Conservation (phyloP, 2,113 vertebrate species). For the Herpailurus yagouaroundi region DNA sequence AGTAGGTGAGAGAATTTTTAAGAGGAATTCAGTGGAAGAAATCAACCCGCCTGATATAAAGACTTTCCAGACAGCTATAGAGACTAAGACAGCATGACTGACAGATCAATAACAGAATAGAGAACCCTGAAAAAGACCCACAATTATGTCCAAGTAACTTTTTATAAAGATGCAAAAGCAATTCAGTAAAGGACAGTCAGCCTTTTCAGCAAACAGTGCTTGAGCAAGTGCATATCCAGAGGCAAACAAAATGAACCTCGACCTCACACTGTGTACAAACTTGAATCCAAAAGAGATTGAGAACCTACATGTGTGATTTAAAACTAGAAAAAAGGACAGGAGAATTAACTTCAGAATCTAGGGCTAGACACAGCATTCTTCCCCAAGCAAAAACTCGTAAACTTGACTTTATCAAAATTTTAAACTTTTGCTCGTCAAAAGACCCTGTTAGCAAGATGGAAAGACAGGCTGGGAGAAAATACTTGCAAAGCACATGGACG, state of each 20-base stretch:
- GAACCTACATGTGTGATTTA: rapidly evolving
- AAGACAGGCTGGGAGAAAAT: not conserved
- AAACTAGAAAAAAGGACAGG: not conserved
- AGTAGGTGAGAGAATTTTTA: not conserved
- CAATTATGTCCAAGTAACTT: not conserved
- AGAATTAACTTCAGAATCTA: not conserved
- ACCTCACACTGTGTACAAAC: rapidly evolving
- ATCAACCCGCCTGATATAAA: not conserved
- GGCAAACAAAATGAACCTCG: not conserved
- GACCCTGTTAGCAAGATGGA: not conserved
- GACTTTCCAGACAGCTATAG: not conserved
- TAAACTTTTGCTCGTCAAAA: not conserved
- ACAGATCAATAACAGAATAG: rapidly evolving
- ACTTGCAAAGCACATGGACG: rapidly evolving
- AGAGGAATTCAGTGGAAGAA: not conserved
- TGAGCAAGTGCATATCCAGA: not conserved
- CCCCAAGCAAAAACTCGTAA: not conserved
- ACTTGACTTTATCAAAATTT: not conserved
- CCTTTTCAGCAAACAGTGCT: rapidly evolving
- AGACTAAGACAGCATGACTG: not conserved
- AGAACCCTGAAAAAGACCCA: not conserved
- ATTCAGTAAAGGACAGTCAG: no score
- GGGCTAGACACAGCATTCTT: not conserved
- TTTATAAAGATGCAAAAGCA: not conserved
- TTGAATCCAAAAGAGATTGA: not conserved